A percentile compares a stretch with the other conserved stretches of the same genome.
Conservation (phyloP, 2,797 vertebrate genomes). For the Gymnothorax javanicus region DNA sequence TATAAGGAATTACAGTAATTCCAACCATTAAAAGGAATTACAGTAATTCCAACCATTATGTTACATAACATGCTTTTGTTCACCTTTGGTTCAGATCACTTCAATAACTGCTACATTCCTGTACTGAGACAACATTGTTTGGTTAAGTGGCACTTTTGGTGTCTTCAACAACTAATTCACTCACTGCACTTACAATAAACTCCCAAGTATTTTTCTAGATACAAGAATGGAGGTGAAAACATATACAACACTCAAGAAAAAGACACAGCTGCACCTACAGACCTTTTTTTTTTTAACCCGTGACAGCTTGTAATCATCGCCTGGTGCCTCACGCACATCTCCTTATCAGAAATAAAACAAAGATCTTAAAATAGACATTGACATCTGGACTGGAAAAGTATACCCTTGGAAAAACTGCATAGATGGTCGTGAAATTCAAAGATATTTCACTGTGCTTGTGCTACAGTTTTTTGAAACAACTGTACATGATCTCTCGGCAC, state of each 20-base stretch:
- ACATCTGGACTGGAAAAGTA: background rate
- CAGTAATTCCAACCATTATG: background rate
- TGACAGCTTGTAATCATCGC: conserved; percentile 69
- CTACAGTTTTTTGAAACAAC: background rate
- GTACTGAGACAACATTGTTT: conserved; percentile 61
- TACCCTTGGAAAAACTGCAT: background rate
- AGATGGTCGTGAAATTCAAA: background rate
- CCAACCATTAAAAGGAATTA: background rate
- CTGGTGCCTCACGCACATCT: conserved; percentile 52
- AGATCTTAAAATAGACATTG: background rate
- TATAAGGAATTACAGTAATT: too few relatives aligned
- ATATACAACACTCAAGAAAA: conserved; percentile 66
- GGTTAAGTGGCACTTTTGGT: conserved; percentile 62
- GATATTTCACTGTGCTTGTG: background rate
- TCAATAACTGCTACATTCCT: conserved; percentile 43
- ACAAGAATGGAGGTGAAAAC: conserved; percentile 46
- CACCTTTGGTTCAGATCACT: background rate
- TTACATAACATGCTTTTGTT: too few relatives aligned
- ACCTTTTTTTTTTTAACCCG: conserved; percentile 68
- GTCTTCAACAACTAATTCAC: conserved; percentile 58
- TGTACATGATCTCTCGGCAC: background rate
- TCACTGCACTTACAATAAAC: conserved; percentile 67
- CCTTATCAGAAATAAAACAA: background rate
- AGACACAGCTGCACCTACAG: conserved; percentile 68
- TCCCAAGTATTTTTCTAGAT: conserved; percentile 61